These are phyloP conservation scores for Agonopterix subpropinquella DNA, from an alignment of 2,888 invertebrate genomes.

Conservation along the genomic window DNA sequence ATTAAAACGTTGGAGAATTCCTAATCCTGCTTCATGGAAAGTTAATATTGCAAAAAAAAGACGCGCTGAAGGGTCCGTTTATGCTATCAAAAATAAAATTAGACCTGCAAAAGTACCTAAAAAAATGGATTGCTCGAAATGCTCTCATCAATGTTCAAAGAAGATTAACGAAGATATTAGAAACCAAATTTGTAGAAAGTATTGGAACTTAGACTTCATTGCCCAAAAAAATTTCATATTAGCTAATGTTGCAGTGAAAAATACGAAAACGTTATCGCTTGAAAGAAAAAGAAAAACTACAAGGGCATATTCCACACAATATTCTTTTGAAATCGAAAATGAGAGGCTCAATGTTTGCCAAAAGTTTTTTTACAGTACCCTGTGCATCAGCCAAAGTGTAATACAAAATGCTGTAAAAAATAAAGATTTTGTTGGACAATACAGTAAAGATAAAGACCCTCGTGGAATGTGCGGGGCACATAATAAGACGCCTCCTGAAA, in stretches of 20 bases:
- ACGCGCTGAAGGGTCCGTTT: too few relatives aligned
- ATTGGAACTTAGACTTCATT: conserved; percentile 3
- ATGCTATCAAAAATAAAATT: too few relatives aligned
- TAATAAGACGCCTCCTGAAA: conserved; percentile 3
- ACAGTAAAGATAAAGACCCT: not conserved
- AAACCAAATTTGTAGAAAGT: not conserved
- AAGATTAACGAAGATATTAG: too few relatives aligned
- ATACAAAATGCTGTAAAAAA: conserved; percentile 4
- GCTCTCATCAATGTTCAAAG: too few relatives aligned
- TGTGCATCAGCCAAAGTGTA: conserved; percentile 1
- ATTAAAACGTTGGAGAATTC: too few relatives aligned
- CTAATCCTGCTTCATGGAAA: too few relatives aligned
- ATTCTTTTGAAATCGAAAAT: conserved; percentile 1
- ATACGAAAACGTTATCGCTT: not conserved
- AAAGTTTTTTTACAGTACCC: conserved; percentile 4
- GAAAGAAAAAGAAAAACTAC: conserved; percentile 1
- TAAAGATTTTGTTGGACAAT: not conserved
- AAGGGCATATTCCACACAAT: conserved; percentile 1
- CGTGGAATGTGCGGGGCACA: not conserved
- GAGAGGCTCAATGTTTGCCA: not conserved
- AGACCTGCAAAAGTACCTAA: too few relatives aligned
- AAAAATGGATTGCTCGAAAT: too few relatives aligned
- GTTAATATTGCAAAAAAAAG: too few relatives aligned
- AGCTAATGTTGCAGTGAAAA: not conserved
- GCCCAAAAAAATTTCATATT: not conserved